phyloP scores from a whole-genome alignment of 2,888 invertebrate species.

The Apotomis turbidana region DNA sequence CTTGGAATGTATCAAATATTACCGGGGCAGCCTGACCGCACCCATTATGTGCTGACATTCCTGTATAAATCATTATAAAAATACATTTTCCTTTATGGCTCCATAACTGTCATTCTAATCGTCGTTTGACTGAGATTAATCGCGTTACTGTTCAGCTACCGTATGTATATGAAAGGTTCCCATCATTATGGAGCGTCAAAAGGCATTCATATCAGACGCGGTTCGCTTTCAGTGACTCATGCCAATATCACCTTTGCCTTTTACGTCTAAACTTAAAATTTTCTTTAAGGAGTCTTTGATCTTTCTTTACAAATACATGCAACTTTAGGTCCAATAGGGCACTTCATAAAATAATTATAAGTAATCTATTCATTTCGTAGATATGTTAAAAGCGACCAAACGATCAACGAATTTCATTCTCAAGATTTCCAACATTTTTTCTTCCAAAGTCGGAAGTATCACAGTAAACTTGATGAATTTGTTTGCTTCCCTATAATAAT shows the following conservation, averaged over 20 bases:
- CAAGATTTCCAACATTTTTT: too few species aligned
- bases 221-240: conserved; percentile 33
- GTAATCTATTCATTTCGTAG: too few species aligned
- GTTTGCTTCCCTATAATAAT: too few species aligned
- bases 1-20: too few species aligned
- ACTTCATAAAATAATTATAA: too few species aligned
- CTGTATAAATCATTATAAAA: conserved; percentile 4
- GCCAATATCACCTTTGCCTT: conserved; percentile 19
- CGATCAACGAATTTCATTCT: too few species aligned
- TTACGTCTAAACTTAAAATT: neutral
- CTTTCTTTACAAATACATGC: neutral
- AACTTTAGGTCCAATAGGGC: neutral
- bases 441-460: too few species aligned
- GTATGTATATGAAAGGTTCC: conserved; percentile 37
- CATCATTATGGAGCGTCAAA: conserved; percentile 36
- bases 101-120: conserved; percentile 9
- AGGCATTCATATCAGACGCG: conserved; percentile 30
- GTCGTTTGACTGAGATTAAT: conserved; percentile 32
- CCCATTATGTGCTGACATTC: too few species aligned
- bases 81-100: neutral
- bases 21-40: too few species aligned
- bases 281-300: neutral
- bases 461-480: too few species aligned
- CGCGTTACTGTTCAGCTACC: conserved; percentile 11
- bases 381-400: too few species aligned